Evolutionary conservation across 2,113 vertebrate genomes (phyloP).

Genomic region (Scortum barcoo): DNA sequence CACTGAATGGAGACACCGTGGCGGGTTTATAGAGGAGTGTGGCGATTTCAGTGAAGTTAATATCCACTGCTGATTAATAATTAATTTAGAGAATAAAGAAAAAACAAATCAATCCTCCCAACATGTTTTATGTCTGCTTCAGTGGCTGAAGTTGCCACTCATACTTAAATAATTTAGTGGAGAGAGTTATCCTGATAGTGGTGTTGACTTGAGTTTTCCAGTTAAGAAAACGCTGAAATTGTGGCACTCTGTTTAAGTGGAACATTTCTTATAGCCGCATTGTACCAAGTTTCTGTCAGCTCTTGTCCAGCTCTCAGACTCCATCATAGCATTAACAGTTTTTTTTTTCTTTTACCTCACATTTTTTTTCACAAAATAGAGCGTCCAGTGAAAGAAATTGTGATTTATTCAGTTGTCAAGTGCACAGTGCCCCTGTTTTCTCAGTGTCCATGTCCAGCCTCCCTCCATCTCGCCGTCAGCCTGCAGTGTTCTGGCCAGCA

Average conservation of each 20-base stretch:
- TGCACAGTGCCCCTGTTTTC: constrained; percentile 45
- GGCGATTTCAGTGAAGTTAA: constrained; percentile 7
- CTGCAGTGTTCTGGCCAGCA: constrained; percentile 74
- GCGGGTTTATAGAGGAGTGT: constrained; percentile 22
- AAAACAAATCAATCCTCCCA: background rate
- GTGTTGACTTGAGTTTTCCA: constrained; percentile 46
- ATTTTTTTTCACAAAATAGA: constrained; percentile 30
- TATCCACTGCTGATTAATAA: constrained; percentile 14
- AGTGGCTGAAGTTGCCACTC: background rate
- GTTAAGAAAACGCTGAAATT: constrained; percentile 38
- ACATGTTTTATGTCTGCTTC: background rate
- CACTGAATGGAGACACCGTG: constrained; percentile 8
- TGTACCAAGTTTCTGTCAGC: constrained; percentile 12
- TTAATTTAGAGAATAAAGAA: constrained; percentile 15
- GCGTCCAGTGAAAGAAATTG: constrained; percentile 11
- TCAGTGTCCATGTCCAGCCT: constrained; percentile 24
- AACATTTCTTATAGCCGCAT: constrained; percentile 30
- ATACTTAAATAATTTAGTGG: constrained; percentile 15
- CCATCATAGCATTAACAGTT: background rate
- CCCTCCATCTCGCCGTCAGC: constrained; percentile 42
- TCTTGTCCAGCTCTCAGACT: constrained; percentile 19
- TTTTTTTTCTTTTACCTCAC: constrained; percentile 13
- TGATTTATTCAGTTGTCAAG: constrained; percentile 48
- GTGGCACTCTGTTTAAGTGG: constrained; percentile 35
- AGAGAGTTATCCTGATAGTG: background rate